A percentile compares a stretch with the other conserved stretches of the same genome.
These are phyloP conservation scores for Conomelus anceps DNA, from an alignment of 2,888 invertebrate genomes.

Conservation along the genomic window DNA sequence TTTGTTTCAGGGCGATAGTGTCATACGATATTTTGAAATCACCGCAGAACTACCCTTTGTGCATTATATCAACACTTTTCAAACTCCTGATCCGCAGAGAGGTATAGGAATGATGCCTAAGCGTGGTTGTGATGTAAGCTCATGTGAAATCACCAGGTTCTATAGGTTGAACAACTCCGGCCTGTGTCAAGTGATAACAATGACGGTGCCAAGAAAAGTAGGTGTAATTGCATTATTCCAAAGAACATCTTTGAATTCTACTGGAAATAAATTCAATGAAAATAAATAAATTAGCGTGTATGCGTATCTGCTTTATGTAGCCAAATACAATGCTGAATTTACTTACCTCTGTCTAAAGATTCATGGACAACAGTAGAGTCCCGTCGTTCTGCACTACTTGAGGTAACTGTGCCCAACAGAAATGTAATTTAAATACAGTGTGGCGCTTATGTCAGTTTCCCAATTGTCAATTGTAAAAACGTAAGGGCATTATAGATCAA, in stretches of 20 bases:
- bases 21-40: constrained; percentile 90
- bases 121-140: constrained; percentile 87
- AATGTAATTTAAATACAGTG: too few species aligned
- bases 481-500: too few species aligned
- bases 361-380: too few species aligned
- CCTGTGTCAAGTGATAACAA: constrained; percentile 89
- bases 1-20: constrained; percentile 74
- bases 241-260: not conserved
- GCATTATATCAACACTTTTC: constrained; percentile 94
- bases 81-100: constrained; percentile 95
- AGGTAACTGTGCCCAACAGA: too few species aligned
- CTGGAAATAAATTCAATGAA: too few species aligned
- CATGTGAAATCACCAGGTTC: constrained; percentile 92
- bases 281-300: too few species aligned
- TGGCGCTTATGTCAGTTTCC: too few species aligned
- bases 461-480: too few species aligned
- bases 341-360: too few species aligned
- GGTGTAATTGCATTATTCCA: constrained; percentile 18
- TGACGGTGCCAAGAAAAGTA: constrained; percentile 94
- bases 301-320: too few species aligned
- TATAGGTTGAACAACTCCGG: constrained; percentile 92
- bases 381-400: too few species aligned
- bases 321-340: too few species aligned
- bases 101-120: constrained; percentile 98
- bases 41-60: constrained; percentile 90